Evolutionary conservation across 2,113 vertebrate species (phyloP), one percentile per base, ranked within the genome.

Genomic region (Hippocampus guttulatus): DNA sequence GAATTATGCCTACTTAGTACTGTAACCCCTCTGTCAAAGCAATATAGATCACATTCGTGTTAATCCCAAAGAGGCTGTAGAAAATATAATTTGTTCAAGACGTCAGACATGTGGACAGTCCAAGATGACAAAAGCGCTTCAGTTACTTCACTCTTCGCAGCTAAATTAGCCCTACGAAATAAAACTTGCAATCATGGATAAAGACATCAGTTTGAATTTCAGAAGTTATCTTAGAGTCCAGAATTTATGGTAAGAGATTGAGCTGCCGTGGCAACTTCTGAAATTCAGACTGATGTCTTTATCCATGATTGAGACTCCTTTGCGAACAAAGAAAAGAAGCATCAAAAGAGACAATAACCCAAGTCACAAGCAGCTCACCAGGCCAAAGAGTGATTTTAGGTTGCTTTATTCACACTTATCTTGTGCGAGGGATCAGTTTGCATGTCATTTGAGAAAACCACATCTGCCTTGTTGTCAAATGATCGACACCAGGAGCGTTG

Each of bases 201-300:
- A 27, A 61, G 69, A 79, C 79, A 83, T 84, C 85, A 82, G 67
- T 79, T 67, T 71, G 69, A 74, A 74, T 77, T 81, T 76, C 73
- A 79, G 64, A 27, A 3, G 67, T 71, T 79, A 78, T 72, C 69
- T 77, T 30, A 77, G 68, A 33, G 30, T 33, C 30, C 5, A 33
- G 30, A 33, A 5, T 5, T 33, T 33, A 5, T 33, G 30, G 5
- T 33, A 33, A 33, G 30, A 33, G 3, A 33, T 33, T 33, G 30
- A 33, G 30, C 30, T 33, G 5, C 30, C 30, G 30, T 33, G 30
- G 30, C 30, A 33, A 33, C 5, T 33, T 33, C 30, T 33, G 30
- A 33, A 33, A 5, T 33, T 33, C 30, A 5, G 30, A 33, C 30
- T 33, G 30, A 33, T 5, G 30, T 69, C 55, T 83, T 78, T 73